Conservation (phyloP, 2,888 invertebrate genomes). For the Thymelicus lineola region DNA sequence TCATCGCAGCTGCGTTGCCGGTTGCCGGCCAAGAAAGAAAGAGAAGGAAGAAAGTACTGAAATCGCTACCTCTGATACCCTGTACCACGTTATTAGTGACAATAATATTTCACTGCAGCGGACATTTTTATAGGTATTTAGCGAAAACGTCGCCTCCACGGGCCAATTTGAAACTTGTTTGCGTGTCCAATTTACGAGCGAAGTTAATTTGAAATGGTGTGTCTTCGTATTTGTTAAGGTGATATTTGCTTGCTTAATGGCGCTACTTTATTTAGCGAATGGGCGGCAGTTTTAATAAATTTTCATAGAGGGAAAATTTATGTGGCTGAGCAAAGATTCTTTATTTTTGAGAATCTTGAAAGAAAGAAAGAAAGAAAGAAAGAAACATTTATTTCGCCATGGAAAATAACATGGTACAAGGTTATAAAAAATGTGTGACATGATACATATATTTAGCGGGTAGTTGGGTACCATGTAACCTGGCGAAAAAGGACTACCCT, state of each 20-base stretch:
- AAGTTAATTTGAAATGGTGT: slow-evolving; percentile 54
- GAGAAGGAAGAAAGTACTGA: no score
- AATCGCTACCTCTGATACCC: slow-evolving; percentile 44
- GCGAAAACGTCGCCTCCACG: slow-evolving; percentile 81
- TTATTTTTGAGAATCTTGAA: slow-evolving; percentile 23
- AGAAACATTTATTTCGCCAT: no score
- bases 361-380: no score
- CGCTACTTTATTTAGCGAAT: slow-evolving; percentile 36
- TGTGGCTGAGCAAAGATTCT: slow-evolving; percentile 35
- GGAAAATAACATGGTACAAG: no score
- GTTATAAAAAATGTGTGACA: no score
- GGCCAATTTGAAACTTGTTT: slow-evolving; percentile 84
- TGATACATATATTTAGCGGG: no score
- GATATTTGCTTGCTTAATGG: slow-evolving; percentile 38
- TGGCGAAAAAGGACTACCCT: no score
- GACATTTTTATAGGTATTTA: slow-evolving; percentile 85
- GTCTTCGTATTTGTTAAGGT: slow-evolving; percentile 51
- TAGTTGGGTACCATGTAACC: no score
- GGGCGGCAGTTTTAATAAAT: slow-evolving; percentile 36
- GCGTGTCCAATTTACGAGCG: slow-evolving; percentile 76
- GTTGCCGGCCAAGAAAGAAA: no score
- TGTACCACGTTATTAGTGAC: slow-evolving; percentile 65
- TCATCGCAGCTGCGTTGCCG: no score
- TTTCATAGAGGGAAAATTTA: slow-evolving; percentile 34
- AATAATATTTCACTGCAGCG: slow-evolving; percentile 80